Percentiles rank a stretch among this genome's conserved stretches.
Evolutionary conservation across 2,113 vertebrate genomes (phyloP).

Genomic region (Murina feae): DNA sequence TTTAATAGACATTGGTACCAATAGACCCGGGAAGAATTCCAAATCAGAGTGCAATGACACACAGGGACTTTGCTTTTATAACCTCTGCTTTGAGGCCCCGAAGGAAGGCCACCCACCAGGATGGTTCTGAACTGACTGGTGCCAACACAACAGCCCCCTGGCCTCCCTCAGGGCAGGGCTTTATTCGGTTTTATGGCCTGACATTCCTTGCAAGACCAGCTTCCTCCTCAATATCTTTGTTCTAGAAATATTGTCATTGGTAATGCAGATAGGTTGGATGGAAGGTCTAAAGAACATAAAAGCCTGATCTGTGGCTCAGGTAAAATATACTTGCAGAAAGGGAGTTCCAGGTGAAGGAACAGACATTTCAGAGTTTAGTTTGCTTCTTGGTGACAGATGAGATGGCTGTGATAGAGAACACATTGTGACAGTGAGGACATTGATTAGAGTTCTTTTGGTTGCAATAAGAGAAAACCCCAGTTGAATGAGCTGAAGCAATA

Average conservation of each 20-base stretch:
- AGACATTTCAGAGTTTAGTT: slow-evolving; percentile 8
- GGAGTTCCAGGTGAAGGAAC: not conserved
- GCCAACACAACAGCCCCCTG: too few species aligned
- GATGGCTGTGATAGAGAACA: not conserved
- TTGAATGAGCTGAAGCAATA: not conserved
- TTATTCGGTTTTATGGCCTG: too few species aligned
- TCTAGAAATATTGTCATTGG: slow-evolving; percentile 6
- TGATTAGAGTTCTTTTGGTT: not conserved
- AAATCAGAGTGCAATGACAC: too few species aligned
- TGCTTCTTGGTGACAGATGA: not conserved
- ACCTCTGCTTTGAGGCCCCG: too few species aligned
- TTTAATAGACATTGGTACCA: too few species aligned
- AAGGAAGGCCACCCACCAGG: too few species aligned
- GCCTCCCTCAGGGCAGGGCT: too few species aligned
- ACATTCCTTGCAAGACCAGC: too few species aligned
- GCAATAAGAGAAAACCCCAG: not conserved
- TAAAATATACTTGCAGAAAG: not conserved
- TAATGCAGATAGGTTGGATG: not conserved
- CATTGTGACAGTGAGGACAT: not conserved
- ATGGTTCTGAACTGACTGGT: too few species aligned
- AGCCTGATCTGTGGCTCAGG: not conserved
- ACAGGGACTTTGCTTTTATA: too few species aligned
- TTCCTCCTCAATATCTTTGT: too few species aligned
- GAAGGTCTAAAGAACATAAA: not conserved
- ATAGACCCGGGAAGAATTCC: too few species aligned